These are phyloP conservation scores for Lithophane ornitopus DNA, from an alignment of 2,888 invertebrate species.

Conservation along the genomic window DNA sequence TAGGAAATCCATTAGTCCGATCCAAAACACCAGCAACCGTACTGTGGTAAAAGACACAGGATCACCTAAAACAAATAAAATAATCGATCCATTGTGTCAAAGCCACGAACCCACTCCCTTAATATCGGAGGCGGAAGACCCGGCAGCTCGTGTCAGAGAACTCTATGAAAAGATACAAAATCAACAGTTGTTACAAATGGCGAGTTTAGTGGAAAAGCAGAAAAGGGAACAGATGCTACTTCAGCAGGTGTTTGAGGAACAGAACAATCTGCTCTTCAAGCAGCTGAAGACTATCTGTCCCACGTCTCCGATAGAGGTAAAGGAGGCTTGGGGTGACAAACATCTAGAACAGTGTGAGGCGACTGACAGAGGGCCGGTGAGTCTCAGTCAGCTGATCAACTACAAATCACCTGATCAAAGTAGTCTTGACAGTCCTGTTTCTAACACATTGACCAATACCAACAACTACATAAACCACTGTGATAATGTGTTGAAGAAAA, in stretches of 20 bases:
- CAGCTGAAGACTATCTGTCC: slow-evolving; percentile 86
- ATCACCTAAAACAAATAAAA: slow-evolving; percentile 49
- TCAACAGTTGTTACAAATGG: slow-evolving; percentile 92
- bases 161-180: slow-evolving; percentile 90
- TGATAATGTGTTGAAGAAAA: slow-evolving; percentile 81
- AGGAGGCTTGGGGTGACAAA: slow-evolving; percentile 84
- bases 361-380: slow-evolving; percentile 81
- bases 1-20: slow-evolving; percentile 72
- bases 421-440: slow-evolving; percentile 71
- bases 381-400: slow-evolving; percentile 85
- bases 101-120: slow-evolving; percentile 51
- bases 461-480: slow-evolving; percentile 82
- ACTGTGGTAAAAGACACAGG: slow-evolving; percentile 66
- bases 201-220: slow-evolving; percentile 91
- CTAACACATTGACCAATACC: slow-evolving; percentile 80
- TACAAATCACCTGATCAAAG: slow-evolving; percentile 73
- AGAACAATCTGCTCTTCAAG: slow-evolving; percentile 91
- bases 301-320: slow-evolving; percentile 79
- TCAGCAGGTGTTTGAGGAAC: slow-evolving; percentile 92
- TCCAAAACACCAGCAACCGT: slow-evolving; percentile 66
- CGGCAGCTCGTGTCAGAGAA: slow-evolving; percentile 82
- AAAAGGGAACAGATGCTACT: slow-evolving; percentile 91
- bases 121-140: slow-evolving; percentile 79
- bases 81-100: slow-evolving; percentile 29
- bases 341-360: slow-evolving; percentile 56